A percentile compares a stretch with the other conserved stretches of the same genome.
Conservation (phyloP, 1,140 invertebrate species). For the Lepidurus arcticus region DNA sequence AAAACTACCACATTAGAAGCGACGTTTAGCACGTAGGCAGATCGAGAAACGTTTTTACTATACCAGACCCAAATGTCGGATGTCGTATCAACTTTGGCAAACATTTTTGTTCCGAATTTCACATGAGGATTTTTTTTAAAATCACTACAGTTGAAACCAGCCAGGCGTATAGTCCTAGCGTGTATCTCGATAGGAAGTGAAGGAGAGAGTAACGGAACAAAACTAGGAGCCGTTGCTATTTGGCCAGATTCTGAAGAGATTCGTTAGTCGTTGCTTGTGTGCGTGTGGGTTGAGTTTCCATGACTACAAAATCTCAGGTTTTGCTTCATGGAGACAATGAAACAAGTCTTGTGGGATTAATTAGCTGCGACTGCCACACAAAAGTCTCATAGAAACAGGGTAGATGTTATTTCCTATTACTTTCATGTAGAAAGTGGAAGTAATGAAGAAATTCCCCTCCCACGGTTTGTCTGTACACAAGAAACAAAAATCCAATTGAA, state of each 20-base stretch:
- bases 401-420: not conserved
- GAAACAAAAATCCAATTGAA: too few species aligned
- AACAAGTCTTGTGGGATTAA: constrained; percentile 7
- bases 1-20: not conserved
- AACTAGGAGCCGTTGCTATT: not conserved
- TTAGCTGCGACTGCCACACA: not conserved
- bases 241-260: not conserved
- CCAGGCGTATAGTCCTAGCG: too few species aligned
- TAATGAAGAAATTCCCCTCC: not conserved
- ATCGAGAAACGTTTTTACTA: not conserved
- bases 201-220: not conserved
- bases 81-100: not conserved
- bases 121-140: too few species aligned
- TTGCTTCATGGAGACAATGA: constrained; percentile 29
- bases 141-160: too few species aligned
- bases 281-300: constrained; percentile 8
- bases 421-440: not conserved
- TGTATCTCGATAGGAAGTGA: too few species aligned
- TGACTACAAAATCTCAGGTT: not conserved
- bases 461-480: too few species aligned
- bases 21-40: not conserved
- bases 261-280: constrained; percentile 1
- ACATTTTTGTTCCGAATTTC: not conserved
- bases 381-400: not conserved
- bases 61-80: not conserved